Base-by-base conservation (phyloP, 1,140 invertebrate species). In the Coptotermes formosanus region DNA sequence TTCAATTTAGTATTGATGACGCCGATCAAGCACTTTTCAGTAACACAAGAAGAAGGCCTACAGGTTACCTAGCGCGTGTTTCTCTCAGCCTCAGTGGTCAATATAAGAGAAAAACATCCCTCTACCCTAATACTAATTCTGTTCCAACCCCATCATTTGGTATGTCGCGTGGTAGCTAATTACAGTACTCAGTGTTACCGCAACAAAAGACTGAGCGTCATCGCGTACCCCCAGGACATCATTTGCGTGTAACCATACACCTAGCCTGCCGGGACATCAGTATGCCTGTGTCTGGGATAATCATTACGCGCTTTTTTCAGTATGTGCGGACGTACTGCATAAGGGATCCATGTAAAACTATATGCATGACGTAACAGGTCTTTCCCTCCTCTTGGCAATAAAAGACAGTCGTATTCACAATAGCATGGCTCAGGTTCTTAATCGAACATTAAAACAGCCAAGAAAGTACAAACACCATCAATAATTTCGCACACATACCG, bases 191-290 rank as follows among this genome's bases (percentile, higher is more conserved):
- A 25, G n/a, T 75, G 64, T 75, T 75, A 75, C 64, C 64, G n/a
- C 64, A 75, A 75, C 64, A 75, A 75, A 75, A 75, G 64, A 75
- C 14, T 75, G n/a, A 75, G 64, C 64, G 25, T 75, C 64, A 75
- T 75, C 64, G 64, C 8, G 64, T 75, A 14, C 64, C 64, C 64
- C 25, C 64, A 75, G n/a, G 64, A 75, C 64, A 75, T 75, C 64
- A 75, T 75, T 75, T 75, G 64, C 64, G 64, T 75, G 64, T 75
- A 75, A 75, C 64, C 64, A 75, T 75, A 75, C 64, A 75, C 64
- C 64, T 7, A 75, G n/a, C 7, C 52, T 55, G 52, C n/a, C 64
- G 25, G 64, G 64, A 75, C 64, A 75, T 75, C 64, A 75, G n/a
- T 75, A 30, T 16, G 19, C 52, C 19, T 19, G 52, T 55, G 52